Evolutionary conservation across 2,888 invertebrate species (phyloP).

Genomic region (Eilema sororculum): DNA sequence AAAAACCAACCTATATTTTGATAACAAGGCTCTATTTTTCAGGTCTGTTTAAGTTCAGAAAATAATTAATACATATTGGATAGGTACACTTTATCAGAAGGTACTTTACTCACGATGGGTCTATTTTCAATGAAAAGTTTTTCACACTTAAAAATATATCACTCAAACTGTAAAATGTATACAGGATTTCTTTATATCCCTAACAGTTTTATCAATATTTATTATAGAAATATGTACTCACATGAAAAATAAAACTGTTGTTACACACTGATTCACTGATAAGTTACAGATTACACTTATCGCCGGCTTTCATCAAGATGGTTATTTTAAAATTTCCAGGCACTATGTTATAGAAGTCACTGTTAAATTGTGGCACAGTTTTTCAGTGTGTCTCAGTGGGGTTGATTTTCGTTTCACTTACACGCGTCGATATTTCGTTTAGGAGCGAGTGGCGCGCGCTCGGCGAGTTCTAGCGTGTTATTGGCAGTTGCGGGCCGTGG

Average conservation of each 20-base stretch:
- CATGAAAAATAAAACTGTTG: constrained; percentile 45
- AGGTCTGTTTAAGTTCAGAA: background rate
- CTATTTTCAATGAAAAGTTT: background rate
- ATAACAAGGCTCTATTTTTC: background rate
- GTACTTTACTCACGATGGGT: background rate
- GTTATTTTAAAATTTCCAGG: constrained; percentile 24
- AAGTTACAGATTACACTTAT: constrained; percentile 30
- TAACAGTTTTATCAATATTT: background rate
- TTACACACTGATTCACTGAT: constrained; percentile 46
- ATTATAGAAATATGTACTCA: constrained; percentile 38
- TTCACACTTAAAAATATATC: background rate
- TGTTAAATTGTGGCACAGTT: constrained; percentile 50
- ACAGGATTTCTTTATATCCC: background rate
- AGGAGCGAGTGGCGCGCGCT: constrained; percentile 69
- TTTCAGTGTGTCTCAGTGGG: constrained; percentile 54
- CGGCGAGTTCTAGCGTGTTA: constrained; percentile 67
- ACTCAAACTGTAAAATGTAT: background rate
- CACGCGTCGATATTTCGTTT: constrained; percentile 72
- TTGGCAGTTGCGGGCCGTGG: constrained; percentile 66
- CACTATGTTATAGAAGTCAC: constrained; percentile 28
- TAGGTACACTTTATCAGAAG: background rate
- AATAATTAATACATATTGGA: background rate
- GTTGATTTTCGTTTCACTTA: constrained; percentile 55
- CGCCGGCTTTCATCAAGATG: constrained; percentile 27
- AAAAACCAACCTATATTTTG: background rate